Percentiles rank a stretch among this genome's conserved stretches.
Conservation (phyloP, 2,888 invertebrate genomes). For the Anthophora plumipes region DNA sequence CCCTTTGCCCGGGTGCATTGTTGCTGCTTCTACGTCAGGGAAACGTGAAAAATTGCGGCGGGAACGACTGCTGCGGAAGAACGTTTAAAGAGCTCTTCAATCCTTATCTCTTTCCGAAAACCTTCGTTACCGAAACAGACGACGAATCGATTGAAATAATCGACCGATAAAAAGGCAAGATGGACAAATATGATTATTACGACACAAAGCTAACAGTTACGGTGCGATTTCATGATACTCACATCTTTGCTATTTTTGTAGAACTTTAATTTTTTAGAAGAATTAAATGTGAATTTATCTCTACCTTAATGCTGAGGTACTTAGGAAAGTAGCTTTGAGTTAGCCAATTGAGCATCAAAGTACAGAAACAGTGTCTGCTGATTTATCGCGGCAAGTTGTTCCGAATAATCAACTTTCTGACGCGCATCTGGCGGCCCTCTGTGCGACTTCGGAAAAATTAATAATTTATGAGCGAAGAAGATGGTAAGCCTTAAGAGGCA, state of each 20-base stretch:
- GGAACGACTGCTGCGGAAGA: neutral
- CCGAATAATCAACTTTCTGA: constrained; percentile 19
- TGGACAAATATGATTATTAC: too few relatives aligned
- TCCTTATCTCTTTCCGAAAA: constrained; percentile 1
- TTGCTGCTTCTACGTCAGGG: constrained; percentile 33
- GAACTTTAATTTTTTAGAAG: too few relatives aligned
- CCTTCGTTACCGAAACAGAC: constrained; percentile 23
- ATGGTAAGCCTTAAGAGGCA: constrained; percentile 7
- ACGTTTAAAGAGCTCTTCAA: constrained; percentile 8
- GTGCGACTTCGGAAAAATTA: constrained; percentile 16
- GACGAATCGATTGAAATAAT: constrained; percentile 24
- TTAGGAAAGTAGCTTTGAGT: neutral
- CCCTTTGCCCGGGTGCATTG: constrained; percentile 42
- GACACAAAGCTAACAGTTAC: too few relatives aligned
- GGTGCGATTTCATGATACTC: too few relatives aligned
- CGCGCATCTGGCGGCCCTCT: constrained; percentile 12
- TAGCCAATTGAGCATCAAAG: constrained; percentile 9
- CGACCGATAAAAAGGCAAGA: constrained; percentile 13
- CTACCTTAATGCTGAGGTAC: neutral
- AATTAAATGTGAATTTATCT: too few relatives aligned
- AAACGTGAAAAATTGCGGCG: constrained; percentile 36
- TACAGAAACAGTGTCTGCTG: neutral
- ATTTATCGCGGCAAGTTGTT: constrained; percentile 20
- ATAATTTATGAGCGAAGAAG: constrained; percentile 25
- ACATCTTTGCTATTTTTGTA: too few relatives aligned